Base-by-base conservation (phyloP, 2,113 vertebrate genomes). In the Onychostoma macrolepis region DNA sequence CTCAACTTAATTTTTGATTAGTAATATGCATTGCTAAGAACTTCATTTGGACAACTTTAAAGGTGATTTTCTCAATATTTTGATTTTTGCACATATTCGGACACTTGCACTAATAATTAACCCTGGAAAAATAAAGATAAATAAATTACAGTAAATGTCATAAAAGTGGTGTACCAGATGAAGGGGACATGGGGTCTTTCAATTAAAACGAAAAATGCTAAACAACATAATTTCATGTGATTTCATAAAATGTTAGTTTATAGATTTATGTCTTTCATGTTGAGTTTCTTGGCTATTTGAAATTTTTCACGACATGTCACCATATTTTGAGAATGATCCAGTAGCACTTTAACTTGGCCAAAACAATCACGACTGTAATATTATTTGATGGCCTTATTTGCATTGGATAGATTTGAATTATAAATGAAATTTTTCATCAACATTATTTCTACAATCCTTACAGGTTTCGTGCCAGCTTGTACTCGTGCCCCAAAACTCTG, bases 401-500 rank as follows among this genome's bases (percentile, higher is more conserved):
- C 26, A 80, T 17, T 63, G 2, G 11, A 21, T 43, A 43, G 33
- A 19, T 69, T 38, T 5, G 13, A 45, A n/a, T 81, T 82, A 6
- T 6, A 28, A 13, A 48, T 58, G 1, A 69, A 17, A 50, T 50
- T 50, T 33, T 17, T 69, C 30, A 71, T 48, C 41, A 1, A 19
- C 2, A 61, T 48, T 33, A 41, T 76, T 75, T 56, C 48, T 87
- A 11, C 21, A 24, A 58, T 53, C 30, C 61, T 10, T 41, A 19
- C 24, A 72, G 85, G 4, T 90, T 90, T 88, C 79, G 56, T 75
- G 89, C 85, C 71, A 87, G 83, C 33, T 33, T 88, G 71, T 90
- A 88, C 65, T 67, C 85, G 0, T 90, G 87, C 48, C 87, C 85
- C 4, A 83, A 78, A 26, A 83, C 63, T 5, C 67, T 84, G 15